Base-by-base conservation (phyloP, 2,888 invertebrate species). In the Horisme vitalbata region DNA sequence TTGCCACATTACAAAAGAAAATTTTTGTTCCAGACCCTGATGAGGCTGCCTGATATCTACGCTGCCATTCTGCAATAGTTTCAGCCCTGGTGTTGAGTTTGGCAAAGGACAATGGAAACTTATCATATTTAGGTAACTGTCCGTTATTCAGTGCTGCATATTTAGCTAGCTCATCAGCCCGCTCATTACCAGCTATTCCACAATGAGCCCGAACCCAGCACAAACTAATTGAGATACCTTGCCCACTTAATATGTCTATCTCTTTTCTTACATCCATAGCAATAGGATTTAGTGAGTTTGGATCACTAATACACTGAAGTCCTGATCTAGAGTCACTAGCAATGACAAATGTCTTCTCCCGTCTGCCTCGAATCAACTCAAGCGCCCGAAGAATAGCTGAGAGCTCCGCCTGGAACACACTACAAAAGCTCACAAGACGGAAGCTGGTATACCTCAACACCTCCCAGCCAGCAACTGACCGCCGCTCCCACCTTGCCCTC, bases 401-500 rank as follows among this genome's bases (percentile, higher is more conserved):
- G 1, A 34, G 7, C 9, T 34, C 23, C 8, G 34, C 34, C 24
- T 23, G 34, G 7, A 23, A 33, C 1, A 33, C 33, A 4, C 10
- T 10, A 6, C 33, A 33, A 11, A 4, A 33, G 7, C 10, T 4
- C 8, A 8, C 13, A 12, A 34, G 8, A 1, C 34, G 1, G 6
- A 34, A 34, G 3, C 23, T 23, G 1, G 8, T 23, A 3, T 2
- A 6, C 2, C 11, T 34, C 23, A 3, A 3, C 4, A 2, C 20
- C 33, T n/a, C 1, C 7, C 5, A 5, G 15, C 36, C 36, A 36
- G 6, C 24, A 18, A 1, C 15, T 18, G 1, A 36, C 20, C 8
- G 30, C 27, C 1, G 12, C 37, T 12, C 37, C 28, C 2, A 37
- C 30, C 7, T 28, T 37, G 1, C 37, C 30, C 12, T 37, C 37